These are phyloP conservation scores for Dermolepida albohirtum DNA, from an alignment of 2,888 invertebrate species.

Conservation along the genomic window DNA sequence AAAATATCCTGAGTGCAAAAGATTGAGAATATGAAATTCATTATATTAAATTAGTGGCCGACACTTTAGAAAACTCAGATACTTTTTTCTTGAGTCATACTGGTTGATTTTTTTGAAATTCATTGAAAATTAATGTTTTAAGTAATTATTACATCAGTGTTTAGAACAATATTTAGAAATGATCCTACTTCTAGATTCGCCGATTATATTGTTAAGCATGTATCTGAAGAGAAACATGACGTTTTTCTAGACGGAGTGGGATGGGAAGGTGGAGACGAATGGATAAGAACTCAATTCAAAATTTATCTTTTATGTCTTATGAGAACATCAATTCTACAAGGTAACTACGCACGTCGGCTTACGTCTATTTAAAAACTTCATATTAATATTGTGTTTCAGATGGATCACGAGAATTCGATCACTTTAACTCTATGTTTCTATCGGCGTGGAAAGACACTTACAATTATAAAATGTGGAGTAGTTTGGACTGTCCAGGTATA, in stretches of 20 bases:
- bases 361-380: background rate
- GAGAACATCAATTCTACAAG: conserved; percentile 81
- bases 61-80: no score
- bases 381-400: conserved; percentile 68
- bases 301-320: conserved; percentile 86
- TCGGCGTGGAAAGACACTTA: conserved; percentile 87
- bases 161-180: no score
- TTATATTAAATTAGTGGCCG: no score
- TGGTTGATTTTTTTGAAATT: no score
- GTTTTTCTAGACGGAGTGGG: conserved; percentile 79
- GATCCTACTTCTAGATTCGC: conserved; percentile 73
- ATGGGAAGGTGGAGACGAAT: conserved; percentile 95
- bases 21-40: no score
- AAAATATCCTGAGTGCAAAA: no score
- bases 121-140: no score
- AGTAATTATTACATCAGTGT: no score
- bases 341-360: conserved; percentile 61
- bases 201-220: conserved; percentile 88
- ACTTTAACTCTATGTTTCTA: conserved; percentile 89
- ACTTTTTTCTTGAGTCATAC: no score
- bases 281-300: conserved; percentile 95
- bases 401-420: conserved; percentile 83
- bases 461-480: conserved; percentile 88
- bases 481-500: conserved; percentile 75
- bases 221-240: conserved; percentile 74